phyloP scores from a whole-genome alignment of 2,113 vertebrate genomes.

The Chloropsis cyanopogon region DNA sequence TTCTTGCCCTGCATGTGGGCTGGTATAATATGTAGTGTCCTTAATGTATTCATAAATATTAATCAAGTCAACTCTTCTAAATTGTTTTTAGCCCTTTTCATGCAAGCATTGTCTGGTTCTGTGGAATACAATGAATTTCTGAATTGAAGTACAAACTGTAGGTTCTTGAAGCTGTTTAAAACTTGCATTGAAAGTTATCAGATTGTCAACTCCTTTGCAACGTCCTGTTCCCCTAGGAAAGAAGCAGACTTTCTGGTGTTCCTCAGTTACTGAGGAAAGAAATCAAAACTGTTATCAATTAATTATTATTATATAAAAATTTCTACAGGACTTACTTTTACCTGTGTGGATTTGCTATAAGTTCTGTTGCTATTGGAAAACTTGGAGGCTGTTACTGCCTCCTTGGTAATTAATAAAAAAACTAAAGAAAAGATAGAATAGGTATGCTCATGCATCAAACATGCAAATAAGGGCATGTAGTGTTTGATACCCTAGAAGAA shows the following conservation, averaged over 20 bases:
- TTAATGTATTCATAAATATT: conserved; percentile 12
- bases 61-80: not conserved
- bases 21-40: not conserved
- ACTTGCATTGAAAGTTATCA: not conserved
- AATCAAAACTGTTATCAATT: not conserved
- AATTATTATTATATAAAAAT: not conserved
- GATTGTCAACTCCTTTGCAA: not conserved
- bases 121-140: not conserved
- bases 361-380: not conserved
- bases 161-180: not conserved
- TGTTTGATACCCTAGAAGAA: not conserved
- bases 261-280: not conserved
- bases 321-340: not conserved
- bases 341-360: not conserved
- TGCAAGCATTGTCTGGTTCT: not conserved
- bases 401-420: not conserved
- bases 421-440: not conserved
- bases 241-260: not conserved
- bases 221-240: not conserved
- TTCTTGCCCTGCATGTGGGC: not conserved
- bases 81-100: not conserved
- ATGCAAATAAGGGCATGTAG: not conserved
- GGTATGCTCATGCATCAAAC: not conserved
- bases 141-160: not conserved
- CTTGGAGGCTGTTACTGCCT: not conserved